Percentiles rank a stretch among this genome's conserved stretches.
Conservation (phyloP, 2,113 vertebrate genomes). For the Hiodon tergisus region DNA sequence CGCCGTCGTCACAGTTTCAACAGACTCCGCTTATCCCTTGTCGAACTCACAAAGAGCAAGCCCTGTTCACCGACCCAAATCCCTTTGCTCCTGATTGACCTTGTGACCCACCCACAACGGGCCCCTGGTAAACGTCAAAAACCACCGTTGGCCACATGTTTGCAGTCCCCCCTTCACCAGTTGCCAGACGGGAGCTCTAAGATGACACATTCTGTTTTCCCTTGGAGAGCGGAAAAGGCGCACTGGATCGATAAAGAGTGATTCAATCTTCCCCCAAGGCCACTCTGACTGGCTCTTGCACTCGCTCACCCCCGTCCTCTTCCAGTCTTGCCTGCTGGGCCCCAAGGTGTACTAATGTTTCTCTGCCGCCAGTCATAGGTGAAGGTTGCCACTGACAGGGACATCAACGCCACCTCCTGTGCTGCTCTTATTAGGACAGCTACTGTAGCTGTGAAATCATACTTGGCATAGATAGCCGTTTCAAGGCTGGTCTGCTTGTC, state of each 20-base stretch:
- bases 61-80: too few relatives aligned
- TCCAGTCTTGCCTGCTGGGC: not conserved
- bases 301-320: not conserved
- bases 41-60: too few relatives aligned
- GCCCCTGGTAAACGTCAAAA: too few relatives aligned
- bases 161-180: constrained; percentile 21
- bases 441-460: not conserved
- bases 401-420: not conserved
- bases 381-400: not conserved
- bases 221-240: constrained; percentile 36
- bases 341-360: constrained; percentile 28
- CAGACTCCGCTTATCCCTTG: too few relatives aligned
- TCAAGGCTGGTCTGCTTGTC: too few relatives aligned
- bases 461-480: too few relatives aligned
- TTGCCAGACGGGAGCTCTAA: constrained; percentile 29
- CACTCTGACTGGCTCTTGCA: not conserved
- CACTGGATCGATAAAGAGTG: constrained; percentile 54
- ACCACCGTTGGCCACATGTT: constrained; percentile 13
- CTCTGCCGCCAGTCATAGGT: constrained; percentile 26
- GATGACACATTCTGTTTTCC: constrained; percentile 44
- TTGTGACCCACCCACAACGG: too few relatives aligned
- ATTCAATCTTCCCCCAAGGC: constrained; percentile 53
- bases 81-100: too few relatives aligned
- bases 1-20: not conserved
- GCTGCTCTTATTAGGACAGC: not conserved